Conservation (phyloP, 2,888 invertebrate species). For the Suillia variegata region DNA sequence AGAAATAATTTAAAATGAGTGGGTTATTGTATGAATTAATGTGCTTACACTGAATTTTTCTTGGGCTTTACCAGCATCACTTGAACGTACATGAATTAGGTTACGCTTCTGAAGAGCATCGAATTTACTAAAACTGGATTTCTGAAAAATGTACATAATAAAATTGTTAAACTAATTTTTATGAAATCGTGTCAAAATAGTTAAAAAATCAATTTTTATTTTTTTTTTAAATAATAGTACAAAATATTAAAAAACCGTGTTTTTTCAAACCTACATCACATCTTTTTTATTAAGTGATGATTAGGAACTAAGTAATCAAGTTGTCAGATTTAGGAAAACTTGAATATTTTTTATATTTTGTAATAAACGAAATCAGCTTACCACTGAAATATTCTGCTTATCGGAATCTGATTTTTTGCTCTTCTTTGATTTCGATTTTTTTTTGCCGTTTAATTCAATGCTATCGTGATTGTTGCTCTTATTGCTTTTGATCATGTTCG, state of each 20-base stretch:
- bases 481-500: no score
- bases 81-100: constrained; percentile 69
- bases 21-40: background rate
- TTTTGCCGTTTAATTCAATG: no score
- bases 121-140: constrained; percentile 78
- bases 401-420: constrained; percentile 67
- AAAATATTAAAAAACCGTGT: no score
- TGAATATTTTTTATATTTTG: no score
- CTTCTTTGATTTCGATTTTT: constrained; percentile 69
- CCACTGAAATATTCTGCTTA: constrained; percentile 73
- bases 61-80: constrained; percentile 70
- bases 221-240: no score
- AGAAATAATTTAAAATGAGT: no score
- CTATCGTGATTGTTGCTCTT: no score
- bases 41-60: constrained; percentile 71
- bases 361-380: constrained; percentile 51
- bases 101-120: constrained; percentile 73
- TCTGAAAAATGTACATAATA: constrained; percentile 60
- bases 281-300: no score
- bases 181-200: no score
- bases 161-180: background rate
- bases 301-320: no score
- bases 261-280: no score
- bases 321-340: no score
- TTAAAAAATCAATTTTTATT: constrained; percentile 34